These are phyloP conservation scores for Heteromurus nitidus DNA, from an alignment of 2,888 invertebrate genomes.

Conservation along the genomic window DNA sequence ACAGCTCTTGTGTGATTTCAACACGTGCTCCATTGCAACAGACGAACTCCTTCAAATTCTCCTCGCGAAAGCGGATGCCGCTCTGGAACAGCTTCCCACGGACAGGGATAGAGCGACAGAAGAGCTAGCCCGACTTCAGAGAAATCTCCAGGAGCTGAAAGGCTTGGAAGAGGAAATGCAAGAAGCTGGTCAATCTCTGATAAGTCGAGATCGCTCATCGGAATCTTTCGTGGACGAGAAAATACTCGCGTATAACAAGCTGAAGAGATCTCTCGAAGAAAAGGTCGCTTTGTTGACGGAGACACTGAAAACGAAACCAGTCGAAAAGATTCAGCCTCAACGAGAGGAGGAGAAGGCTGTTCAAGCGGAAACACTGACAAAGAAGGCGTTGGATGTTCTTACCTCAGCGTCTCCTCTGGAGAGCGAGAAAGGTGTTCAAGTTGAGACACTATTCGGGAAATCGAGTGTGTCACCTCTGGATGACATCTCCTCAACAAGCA, in stretches of 20 bases:
- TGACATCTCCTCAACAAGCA: neutral
- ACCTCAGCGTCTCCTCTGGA: slow-evolving; percentile 86
- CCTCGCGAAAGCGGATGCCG: neutral
- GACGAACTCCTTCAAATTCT: slow-evolving; percentile 11
- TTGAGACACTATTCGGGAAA: slow-evolving; percentile 81
- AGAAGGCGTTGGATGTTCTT: slow-evolving; percentile 75
- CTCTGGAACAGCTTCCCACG: neutral
- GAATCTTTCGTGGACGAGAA: slow-evolving; percentile 40
- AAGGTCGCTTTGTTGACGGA: slow-evolving; percentile 16
- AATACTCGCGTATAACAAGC: neutral
- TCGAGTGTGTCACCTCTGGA: neutral
- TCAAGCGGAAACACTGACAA: slow-evolving; percentile 63
- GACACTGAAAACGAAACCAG: slow-evolving; percentile 4
- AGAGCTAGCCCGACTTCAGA: slow-evolving; percentile 8
- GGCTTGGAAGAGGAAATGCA: slow-evolving; percentile 48
- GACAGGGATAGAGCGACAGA: neutral
- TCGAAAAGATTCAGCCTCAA: neutral
- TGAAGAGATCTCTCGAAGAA: slow-evolving; percentile 42
- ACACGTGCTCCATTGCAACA: neutral
- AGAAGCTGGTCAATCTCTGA: slow-evolving; percentile 30
- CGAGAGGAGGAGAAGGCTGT: slow-evolving; percentile 79
- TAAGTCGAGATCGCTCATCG: slow-evolving; percentile 29
- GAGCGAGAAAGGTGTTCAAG: slow-evolving; percentile 87
- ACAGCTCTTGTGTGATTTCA: slow-evolving; percentile 38
- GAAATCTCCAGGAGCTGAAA: slow-evolving; percentile 29